These are phyloP conservation scores for Diaprepes abbreviatus DNA, from an alignment of 2,888 invertebrate genomes.

Conservation along the genomic window DNA sequence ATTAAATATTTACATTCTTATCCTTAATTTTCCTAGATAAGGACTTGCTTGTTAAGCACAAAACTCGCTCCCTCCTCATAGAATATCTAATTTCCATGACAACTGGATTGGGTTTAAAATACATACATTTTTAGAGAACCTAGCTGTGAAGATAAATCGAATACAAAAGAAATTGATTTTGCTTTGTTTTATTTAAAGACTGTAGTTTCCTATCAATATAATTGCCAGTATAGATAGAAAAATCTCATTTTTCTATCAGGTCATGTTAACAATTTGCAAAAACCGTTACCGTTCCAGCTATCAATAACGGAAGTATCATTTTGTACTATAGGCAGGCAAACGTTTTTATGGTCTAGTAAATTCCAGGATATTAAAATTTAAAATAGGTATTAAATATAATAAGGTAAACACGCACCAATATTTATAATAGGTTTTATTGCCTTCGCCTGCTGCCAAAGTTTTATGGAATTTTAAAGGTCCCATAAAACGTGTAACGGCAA, in stretches of 20 bases:
- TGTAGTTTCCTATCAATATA: no score
- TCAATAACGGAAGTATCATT: slow-evolving; percentile 1
- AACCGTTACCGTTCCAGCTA: neutral
- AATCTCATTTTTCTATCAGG: neutral
- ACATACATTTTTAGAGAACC: no score
- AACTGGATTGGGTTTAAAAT: no score
- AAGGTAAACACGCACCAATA: slow-evolving; percentile 25
- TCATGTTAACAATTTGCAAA: neutral
- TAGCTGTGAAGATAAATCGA: no score
- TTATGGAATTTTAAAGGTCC: neutral
- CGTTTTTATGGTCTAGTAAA: slow-evolving; percentile 47
- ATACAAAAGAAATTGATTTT: no score
- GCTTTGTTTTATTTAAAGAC: no score
- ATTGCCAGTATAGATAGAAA: neutral
- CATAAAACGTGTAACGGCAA: neutral
- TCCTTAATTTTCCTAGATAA: no score
- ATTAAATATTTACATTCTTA: no score
- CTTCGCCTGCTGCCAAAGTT: neutral
- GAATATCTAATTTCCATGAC: no score
- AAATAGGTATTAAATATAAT: slow-evolving; percentile 17
- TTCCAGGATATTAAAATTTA: slow-evolving; percentile 37
- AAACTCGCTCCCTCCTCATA: no score
- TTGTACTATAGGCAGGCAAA: slow-evolving; percentile 3
- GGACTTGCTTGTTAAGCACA: no score
- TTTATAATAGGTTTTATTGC: neutral